phyloP scores from a whole-genome alignment of 2,113 vertebrate species.

The Gobius niger region DNA sequence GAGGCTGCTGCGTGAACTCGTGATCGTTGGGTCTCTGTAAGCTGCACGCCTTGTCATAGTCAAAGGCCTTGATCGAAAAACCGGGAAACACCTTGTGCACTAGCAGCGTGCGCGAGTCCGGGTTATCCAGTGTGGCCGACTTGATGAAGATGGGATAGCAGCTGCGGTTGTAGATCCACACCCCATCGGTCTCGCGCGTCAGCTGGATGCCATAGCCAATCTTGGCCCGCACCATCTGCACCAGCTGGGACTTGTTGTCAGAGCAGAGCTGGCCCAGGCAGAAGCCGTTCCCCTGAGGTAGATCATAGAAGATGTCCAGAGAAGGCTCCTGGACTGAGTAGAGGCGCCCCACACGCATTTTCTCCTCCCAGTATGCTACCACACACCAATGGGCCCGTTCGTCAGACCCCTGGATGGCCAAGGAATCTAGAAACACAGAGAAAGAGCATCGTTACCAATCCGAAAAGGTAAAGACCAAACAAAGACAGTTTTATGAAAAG shows the following conservation, averaged over 20 bases:
- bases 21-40: constrained; percentile 96
- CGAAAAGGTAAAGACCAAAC: neutral
- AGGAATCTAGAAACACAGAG: constrained; percentile 82
- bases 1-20: constrained; percentile 96
- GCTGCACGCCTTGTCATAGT: constrained; percentile 95
- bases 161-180: constrained; percentile 99
- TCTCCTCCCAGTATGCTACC: constrained; percentile 99
- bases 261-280: constrained; percentile 97
- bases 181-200: constrained; percentile 91
- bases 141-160: constrained; percentile 99
- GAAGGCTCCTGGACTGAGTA: constrained; percentile 98
- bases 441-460: constrained; percentile 21
- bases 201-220: constrained; percentile 98
- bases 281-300: constrained; percentile 99
- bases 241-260: constrained; percentile 95
- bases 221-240: constrained; percentile 96
- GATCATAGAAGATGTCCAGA: constrained; percentile 99
- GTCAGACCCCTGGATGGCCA: constrained; percentile 90
- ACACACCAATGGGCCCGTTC: constrained; percentile 96
- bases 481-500: neutral
- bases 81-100: constrained; percentile 99
- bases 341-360: constrained; percentile 93
- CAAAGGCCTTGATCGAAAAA: constrained; percentile 98
- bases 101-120: constrained; percentile 93
- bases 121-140: constrained; percentile 99